These are phyloP conservation scores for Simalia tracyae DNA, from an alignment of 2,797 vertebrate genomes.

Conservation along the genomic window DNA sequence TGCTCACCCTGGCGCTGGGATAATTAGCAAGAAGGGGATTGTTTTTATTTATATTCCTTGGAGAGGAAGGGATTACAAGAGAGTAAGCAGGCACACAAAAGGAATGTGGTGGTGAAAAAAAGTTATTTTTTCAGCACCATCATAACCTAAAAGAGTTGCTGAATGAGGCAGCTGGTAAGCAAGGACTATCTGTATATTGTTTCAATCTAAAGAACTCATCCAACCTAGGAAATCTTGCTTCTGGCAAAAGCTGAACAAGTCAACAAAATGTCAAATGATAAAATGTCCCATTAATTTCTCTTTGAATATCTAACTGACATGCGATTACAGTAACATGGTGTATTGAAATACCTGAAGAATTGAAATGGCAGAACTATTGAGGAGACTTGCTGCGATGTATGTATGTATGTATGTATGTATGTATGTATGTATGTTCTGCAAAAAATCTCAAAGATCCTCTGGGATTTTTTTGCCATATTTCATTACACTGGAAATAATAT, in stretches of 20 bases:
- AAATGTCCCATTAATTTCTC: conserved; percentile 4
- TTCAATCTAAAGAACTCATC: conserved; percentile 29
- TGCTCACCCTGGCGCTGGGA: too few relatives aligned
- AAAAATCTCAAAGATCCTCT: not conserved
- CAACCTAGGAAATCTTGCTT: not conserved
- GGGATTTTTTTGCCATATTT: not conserved
- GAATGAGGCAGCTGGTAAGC: too few relatives aligned
- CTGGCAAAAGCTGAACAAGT: not conserved
- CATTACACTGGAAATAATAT: conserved; percentile 10
- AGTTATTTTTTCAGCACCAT: too few relatives aligned
- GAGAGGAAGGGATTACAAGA: too few relatives aligned
- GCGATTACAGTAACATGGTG: conserved; percentile 5
- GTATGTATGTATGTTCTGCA: not conserved
- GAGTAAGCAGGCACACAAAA: too few relatives aligned
- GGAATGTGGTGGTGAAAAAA: too few relatives aligned
- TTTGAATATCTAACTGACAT: conserved; percentile 41
- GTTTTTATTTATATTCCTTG: too few relatives aligned
- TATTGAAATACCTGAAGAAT: conserved; percentile 9
- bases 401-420: too few relatives aligned
- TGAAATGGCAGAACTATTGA: conserved; percentile 8
- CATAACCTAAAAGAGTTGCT: too few relatives aligned
- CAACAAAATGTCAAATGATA: conserved; percentile 34
- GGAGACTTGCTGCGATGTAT: too few relatives aligned
- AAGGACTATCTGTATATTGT: not conserved
- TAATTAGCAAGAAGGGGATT: too few relatives aligned